These are phyloP conservation scores for Hylaeus volcanicus DNA, from an alignment of 1,140 invertebrate genomes.

Conservation along the genomic window DNA sequence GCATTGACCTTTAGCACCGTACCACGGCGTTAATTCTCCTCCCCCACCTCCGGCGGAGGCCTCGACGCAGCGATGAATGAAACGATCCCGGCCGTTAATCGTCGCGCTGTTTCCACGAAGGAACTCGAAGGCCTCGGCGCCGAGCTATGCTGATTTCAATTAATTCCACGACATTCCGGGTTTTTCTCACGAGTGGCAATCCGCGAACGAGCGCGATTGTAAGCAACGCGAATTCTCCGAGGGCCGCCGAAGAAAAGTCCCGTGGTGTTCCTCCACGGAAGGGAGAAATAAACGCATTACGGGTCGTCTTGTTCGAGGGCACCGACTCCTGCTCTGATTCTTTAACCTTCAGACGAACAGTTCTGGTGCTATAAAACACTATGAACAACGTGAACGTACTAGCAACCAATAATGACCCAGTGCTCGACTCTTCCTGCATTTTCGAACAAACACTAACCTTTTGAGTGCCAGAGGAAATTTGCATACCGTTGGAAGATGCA, in stretches of 20 bases:
- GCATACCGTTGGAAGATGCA: no score
- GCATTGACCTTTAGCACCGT: constrained; percentile 63
- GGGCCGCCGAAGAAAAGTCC: constrained; percentile 20
- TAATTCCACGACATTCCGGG: constrained; percentile 65
- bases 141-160: constrained; percentile 70
- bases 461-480: no score
- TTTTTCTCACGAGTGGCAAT: constrained; percentile 42
- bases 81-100: constrained; percentile 63
- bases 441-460: no score
- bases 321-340: background rate
- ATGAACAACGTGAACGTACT: no score
- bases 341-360: background rate
- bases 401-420: no score
- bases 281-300: constrained; percentile 46
- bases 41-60: background rate
- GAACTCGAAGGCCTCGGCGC: constrained; percentile 42
- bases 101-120: constrained; percentile 59
- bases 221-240: constrained; percentile 39
- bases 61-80: constrained; percentile 61
- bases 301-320: constrained; percentile 23
- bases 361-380: background rate
- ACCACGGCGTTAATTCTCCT: constrained; percentile 42
- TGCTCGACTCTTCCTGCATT: no score
- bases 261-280: background rate
- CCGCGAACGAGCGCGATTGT: background rate